Evolutionary conservation across 2,113 vertebrate genomes (phyloP).

Genomic region (Syngnathus typhle): DNA sequence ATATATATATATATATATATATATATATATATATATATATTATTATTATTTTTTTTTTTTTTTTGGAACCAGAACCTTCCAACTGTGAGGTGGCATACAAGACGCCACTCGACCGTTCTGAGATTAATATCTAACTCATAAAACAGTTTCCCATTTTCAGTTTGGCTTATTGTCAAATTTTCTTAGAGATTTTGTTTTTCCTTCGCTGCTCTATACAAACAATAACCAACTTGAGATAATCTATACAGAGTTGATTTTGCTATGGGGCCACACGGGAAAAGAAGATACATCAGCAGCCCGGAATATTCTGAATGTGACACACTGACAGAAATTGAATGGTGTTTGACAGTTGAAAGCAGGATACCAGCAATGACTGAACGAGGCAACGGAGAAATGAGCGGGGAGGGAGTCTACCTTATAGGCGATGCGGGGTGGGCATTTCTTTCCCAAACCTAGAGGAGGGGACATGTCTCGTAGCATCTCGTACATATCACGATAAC

Average conservation of each 20-base stretch:
- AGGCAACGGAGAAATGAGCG: conserved; percentile 14
- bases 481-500: conserved; percentile 97
- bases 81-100: too few species aligned
- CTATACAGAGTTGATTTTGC: not conserved
- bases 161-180: not conserved
- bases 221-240: not conserved
- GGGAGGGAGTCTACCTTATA: conserved; percentile 87
- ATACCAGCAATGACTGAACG: conserved; percentile 31
- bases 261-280: conserved; percentile 25
- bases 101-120: too few species aligned
- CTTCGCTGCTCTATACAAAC: not conserved
- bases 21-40: not conserved
- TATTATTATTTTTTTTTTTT: too few species aligned
- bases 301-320: conserved; percentile 22
- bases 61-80: not conserved
- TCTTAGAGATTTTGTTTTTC: not conserved
- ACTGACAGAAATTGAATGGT: conserved; percentile 47
- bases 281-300: conserved; percentile 28
- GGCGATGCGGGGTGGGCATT: conserved; percentile 93
- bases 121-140: too few species aligned
- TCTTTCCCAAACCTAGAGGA: conserved; percentile 98
- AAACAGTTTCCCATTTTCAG: too few species aligned
- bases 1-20: too few species aligned
- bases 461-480: conserved; percentile 99
- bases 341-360: conserved; percentile 33